phyloP scores from a whole-genome alignment of 1,140 invertebrate species.

The Diploscapter pachys region DNA sequence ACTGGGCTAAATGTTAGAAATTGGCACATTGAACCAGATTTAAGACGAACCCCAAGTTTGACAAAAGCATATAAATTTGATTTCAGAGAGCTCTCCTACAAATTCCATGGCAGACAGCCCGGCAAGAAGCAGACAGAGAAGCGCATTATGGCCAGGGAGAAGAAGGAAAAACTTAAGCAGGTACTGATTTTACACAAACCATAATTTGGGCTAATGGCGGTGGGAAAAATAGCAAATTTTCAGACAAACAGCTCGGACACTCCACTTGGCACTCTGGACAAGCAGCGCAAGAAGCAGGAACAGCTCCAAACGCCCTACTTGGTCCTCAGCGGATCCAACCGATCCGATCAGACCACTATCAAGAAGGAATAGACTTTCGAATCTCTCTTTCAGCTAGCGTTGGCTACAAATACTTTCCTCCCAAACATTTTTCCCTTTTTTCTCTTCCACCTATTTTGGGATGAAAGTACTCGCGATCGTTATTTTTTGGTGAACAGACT shows the following conservation, averaged over 20 bases:
- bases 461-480: too few relatives aligned
- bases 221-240: neutral
- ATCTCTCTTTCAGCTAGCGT: too few relatives aligned
- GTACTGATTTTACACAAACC: neutral
- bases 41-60: too few relatives aligned
- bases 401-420: too few relatives aligned
- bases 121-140: slow-evolving; percentile 99
- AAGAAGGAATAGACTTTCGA: too few relatives aligned
- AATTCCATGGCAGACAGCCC: slow-evolving; percentile 96
- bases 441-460: too few relatives aligned
- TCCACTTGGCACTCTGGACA: slow-evolving; percentile 84
- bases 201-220: neutral
- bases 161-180: slow-evolving; percentile 89
- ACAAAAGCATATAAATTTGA: too few relatives aligned
- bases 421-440: too few relatives aligned
- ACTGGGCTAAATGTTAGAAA: too few relatives aligned
- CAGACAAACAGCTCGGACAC: slow-evolving; percentile 97
- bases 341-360: slow-evolving; percentile 12
- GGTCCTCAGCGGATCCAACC: slow-evolving; percentile 70
- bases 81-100: slow-evolving; percentile 42
- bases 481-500: too few relatives aligned
- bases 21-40: too few relatives aligned
- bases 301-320: slow-evolving; percentile 91
- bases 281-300: slow-evolving; percentile 92
- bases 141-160: slow-evolving; percentile 86